phyloP scores from a whole-genome alignment of 1,140 invertebrate genomes.

The Phymorhynchus buccinoides region DNA sequence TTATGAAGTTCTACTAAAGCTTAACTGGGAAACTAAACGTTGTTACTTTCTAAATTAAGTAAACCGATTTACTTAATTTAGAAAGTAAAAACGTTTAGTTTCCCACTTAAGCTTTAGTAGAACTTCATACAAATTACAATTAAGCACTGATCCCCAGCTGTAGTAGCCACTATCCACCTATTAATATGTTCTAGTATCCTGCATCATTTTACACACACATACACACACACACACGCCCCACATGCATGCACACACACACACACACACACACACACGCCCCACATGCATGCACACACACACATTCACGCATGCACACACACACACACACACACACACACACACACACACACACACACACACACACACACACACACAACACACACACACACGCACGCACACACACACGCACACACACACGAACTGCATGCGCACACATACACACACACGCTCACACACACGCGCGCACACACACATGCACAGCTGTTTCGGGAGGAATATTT shows the following conservation, averaged over 20 bases:
- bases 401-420: slow-evolving; percentile 1
- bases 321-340: slow-evolving; percentile 17
- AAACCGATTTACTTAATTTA: neutral
- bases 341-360: slow-evolving; percentile 1
- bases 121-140: neutral
- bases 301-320: slow-evolving; percentile 4
- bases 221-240: neutral
- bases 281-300: slow-evolving; percentile 6
- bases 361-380: slow-evolving; percentile 25
- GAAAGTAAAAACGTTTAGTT: neutral
- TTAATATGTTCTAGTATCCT: neutral
- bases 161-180: no score
- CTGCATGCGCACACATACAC: neutral
- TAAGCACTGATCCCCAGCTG: neutral
- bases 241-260: neutral
- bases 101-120: neutral
- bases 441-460: no score
- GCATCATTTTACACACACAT: no score
- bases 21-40: no score
- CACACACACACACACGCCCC: neutral
- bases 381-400: slow-evolving; percentile 17
- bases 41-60: no score
- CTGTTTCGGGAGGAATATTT: no score
- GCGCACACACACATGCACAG: no score
- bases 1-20: no score